A percentile compares a stretch with the other conserved stretches of the same genome.
These are phyloP conservation scores for Dynastes hyllus DNA, from an alignment of 2,888 invertebrate genomes.

Conservation along the genomic window DNA sequence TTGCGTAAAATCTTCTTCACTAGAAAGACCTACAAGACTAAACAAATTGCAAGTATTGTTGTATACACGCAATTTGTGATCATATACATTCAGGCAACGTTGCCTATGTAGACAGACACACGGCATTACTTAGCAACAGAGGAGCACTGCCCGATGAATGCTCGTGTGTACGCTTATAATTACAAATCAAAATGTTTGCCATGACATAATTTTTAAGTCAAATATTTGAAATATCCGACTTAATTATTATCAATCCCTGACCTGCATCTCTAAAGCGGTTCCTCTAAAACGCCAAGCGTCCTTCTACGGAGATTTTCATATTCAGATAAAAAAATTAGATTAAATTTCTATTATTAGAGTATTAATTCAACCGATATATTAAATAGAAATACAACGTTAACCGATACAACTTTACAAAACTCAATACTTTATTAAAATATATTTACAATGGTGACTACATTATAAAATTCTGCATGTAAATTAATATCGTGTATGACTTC, in stretches of 20 bases:
- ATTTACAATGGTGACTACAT: no score
- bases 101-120: neutral
- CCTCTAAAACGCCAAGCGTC: constrained; percentile 19
- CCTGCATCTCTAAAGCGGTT: constrained; percentile 28
- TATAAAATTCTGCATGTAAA: no score
- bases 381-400: no score
- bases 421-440: no score
- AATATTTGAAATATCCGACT: constrained; percentile 29
- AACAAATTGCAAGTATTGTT: neutral
- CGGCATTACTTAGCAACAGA: neutral
- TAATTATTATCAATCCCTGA: constrained; percentile 34
- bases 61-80: neutral
- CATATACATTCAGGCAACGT: neutral
- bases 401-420: no score
- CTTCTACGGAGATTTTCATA: neutral
- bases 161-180: constrained; percentile 6
- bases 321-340: neutral
- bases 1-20: no score
- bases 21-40: neutral
- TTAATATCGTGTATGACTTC: no score
- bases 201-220: constrained; percentile 40
- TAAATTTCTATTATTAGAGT: neutral
- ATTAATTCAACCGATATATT: no score
- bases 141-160: constrained; percentile 14
- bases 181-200: constrained; percentile 28